Base-by-base conservation (phyloP, 2,797 vertebrate species). In the Todus mexicanus region DNA sequence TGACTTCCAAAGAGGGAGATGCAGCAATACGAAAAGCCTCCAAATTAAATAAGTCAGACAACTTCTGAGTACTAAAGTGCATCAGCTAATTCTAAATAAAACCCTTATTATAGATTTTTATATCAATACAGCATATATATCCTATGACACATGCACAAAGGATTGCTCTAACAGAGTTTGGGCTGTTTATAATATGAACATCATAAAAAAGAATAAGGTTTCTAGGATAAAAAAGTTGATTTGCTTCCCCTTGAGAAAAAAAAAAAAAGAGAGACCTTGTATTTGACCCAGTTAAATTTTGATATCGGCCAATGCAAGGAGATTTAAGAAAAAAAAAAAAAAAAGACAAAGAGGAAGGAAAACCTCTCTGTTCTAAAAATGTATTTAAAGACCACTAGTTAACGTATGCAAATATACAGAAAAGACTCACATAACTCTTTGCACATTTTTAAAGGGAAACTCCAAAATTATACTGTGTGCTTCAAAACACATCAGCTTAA, bases 121-220 rank as follows among this genome's bases (percentile, higher is more conserved):
- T 97, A 96, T 96, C 97, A 96, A 97, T 97, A 96, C 78, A 96
- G 96, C 94, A 96, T 89, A 96, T 89, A 96, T 96, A 97, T 95
- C 91, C 95, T 78, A 95, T 96, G 98, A 97, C 96, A 97, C 17
- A 95, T 27, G 47, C 97, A 97, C 96, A 96, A 97, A 98, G 96
- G 97, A 97, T 92, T 73, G 56, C 95, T 92, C 94, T 98, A 98
- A 97, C 83, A 5, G 95, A 91, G 95, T 98, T 97, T 98, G 92
- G 20, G 76, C 86, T 94, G 94, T 97, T 98, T 98, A 97, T 97
- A 97, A 97, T 97, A 97, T 64, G 87, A 97, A 97, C 94, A 96
- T 98, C 96, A 97, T 97, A 97, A 98, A 98, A 98, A 97, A 96
- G 97, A 98, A 98, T 97, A 96, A 97, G 97, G 96, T 97, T 98